Conservation (phyloP, 2,888 invertebrate genomes). For the Agonopterix heracliana region DNA sequence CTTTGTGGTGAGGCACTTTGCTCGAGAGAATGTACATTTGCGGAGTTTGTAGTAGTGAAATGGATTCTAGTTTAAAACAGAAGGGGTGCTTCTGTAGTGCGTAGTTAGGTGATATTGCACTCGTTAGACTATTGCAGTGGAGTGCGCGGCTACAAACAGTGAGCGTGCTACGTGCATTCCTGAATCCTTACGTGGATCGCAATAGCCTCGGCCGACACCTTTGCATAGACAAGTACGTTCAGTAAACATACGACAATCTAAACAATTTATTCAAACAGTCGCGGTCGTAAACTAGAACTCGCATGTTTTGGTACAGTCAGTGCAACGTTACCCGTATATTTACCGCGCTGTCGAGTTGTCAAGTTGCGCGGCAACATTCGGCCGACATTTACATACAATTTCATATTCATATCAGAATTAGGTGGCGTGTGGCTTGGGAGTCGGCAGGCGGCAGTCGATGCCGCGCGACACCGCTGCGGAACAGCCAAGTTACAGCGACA, state of each 20-base stretch:
- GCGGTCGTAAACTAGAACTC: slow-evolving; percentile 50
- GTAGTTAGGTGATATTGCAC: slow-evolving; percentile 63
- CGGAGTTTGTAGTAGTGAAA: slow-evolving; percentile 61
- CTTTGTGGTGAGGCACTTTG: slow-evolving; percentile 47
- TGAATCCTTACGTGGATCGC: slow-evolving; percentile 31
- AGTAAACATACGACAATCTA: slow-evolving; percentile 36
- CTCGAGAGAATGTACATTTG: slow-evolving; percentile 59
- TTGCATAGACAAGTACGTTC: slow-evolving; percentile 26
- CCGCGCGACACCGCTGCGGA: slow-evolving; percentile 27
- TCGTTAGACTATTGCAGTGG: slow-evolving; percentile 53
- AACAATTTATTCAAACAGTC: slow-evolving; percentile 58
- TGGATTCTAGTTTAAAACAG: slow-evolving; percentile 69
- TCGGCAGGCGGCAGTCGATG: slow-evolving; percentile 29
- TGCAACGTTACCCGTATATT: slow-evolving; percentile 57
- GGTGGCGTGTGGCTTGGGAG: slow-evolving; percentile 32
- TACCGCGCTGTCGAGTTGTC: slow-evolving; percentile 62
- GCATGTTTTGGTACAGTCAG: slow-evolving; percentile 57
- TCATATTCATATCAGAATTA: slow-evolving; percentile 71
- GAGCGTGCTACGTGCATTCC: slow-evolving; percentile 17
- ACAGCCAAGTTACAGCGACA: slow-evolving; percentile 23
- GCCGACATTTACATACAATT: slow-evolving; percentile 65
- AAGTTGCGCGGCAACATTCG: slow-evolving; percentile 59
- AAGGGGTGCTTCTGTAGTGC: slow-evolving; percentile 52
- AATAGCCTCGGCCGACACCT: slow-evolving; percentile 26
- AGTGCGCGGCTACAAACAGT: slow-evolving; percentile 32